A percentile compares a stretch with the other conserved stretches of the same genome.
These are phyloP conservation scores for Papilio gigon DNA, from an alignment of 2,888 invertebrate genomes.

Conservation along the genomic window DNA sequence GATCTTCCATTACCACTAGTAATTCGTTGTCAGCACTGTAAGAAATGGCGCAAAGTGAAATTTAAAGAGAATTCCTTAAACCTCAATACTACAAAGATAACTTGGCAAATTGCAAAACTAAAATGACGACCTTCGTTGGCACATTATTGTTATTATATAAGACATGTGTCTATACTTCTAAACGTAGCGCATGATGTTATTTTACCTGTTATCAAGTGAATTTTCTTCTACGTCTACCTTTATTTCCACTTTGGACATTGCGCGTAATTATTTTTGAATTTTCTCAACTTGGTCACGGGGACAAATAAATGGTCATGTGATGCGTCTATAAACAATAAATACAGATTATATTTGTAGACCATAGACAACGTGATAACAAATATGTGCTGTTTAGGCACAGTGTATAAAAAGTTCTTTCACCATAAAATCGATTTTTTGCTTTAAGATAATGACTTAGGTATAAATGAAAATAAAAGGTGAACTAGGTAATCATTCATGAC, in stretches of 20 bases:
- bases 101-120: slow-evolving; percentile 72
- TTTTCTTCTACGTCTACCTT: slow-evolving; percentile 84
- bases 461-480: not conserved
- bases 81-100: slow-evolving; percentile 52
- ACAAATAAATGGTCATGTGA: slow-evolving; percentile 89
- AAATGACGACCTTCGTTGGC: slow-evolving; percentile 73
- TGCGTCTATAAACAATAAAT: slow-evolving; percentile 62
- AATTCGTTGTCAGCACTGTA: slow-evolving; percentile 78
- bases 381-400: not conserved
- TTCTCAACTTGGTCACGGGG: slow-evolving; percentile 87
- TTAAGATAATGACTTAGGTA: not conserved
- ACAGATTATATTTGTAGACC: slow-evolving; percentile 43
- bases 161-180: slow-evolving; percentile 47
- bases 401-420: not conserved
- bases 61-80: slow-evolving; percentile 38
- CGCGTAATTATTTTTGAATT: slow-evolving; percentile 85
- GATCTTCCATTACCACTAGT: slow-evolving; percentile 75
- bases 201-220: slow-evolving; percentile 85
- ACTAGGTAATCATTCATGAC: too few relatives aligned
- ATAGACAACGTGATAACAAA: slow-evolving; percentile 19
- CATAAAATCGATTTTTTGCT: not conserved
- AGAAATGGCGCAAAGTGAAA: slow-evolving; percentile 50
- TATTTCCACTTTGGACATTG: slow-evolving; percentile 80
- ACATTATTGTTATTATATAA: slow-evolving; percentile 69
- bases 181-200: slow-evolving; percentile 46